Conservation (phyloP, 2,888 invertebrate genomes). For the Azorinus chamasolen region DNA sequence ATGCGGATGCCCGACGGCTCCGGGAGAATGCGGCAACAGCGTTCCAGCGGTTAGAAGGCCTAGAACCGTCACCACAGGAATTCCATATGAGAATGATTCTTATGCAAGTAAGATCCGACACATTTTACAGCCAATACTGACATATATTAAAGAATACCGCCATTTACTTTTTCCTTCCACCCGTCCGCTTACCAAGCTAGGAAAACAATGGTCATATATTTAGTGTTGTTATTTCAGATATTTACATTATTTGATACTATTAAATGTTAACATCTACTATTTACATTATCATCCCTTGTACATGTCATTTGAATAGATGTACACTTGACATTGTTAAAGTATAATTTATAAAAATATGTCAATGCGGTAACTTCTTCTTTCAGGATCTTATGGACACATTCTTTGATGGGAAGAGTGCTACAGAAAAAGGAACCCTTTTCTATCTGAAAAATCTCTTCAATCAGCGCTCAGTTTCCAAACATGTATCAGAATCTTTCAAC, state of each 20-base stretch:
- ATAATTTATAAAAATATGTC: neutral
- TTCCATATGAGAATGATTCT: slow-evolving; percentile 60
- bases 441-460: slow-evolving; percentile 43
- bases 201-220: too few relatives aligned
- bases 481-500: slow-evolving; percentile 46
- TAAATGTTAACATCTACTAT: too few relatives aligned
- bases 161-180: too few relatives aligned
- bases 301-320: too few relatives aligned
- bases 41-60: slow-evolving; percentile 30
- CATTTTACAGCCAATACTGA: too few relatives aligned
- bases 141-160: too few relatives aligned
- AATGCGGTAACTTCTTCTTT: neutral
- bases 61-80: slow-evolving; percentile 55
- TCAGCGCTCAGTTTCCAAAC: slow-evolving; percentile 33
- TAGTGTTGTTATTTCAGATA: too few relatives aligned
- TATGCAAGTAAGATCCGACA: slow-evolving; percentile 59
- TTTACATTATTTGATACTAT: too few relatives aligned
- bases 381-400: slow-evolving; percentile 51
- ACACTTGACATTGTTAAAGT: neutral
- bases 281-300: too few relatives aligned
- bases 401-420: slow-evolving; percentile 35
- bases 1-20: slow-evolving; percentile 48
- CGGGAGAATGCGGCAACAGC: slow-evolving; percentile 27
- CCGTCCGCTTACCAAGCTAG: too few relatives aligned
- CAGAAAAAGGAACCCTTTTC: slow-evolving; percentile 58